These are phyloP conservation scores for Amitus sp. DNA, from an alignment of 2,888 invertebrate species.

Conservation along the genomic window DNA sequence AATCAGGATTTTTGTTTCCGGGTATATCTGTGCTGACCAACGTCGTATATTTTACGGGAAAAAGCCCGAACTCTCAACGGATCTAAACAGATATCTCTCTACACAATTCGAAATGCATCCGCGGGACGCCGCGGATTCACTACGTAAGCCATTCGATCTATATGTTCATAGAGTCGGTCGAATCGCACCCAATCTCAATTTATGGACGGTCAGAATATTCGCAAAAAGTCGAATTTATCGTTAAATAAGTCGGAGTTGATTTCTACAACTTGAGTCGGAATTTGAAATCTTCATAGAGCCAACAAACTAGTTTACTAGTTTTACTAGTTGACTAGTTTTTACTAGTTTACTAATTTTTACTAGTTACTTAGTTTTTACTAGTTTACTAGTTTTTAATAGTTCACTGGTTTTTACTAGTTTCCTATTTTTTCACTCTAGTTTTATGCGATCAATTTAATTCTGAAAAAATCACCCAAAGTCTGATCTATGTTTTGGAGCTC, in stretches of 20 bases:
- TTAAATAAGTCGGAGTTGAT: constrained; percentile 32
- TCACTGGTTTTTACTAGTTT: too few relatives aligned
- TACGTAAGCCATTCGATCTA: constrained; percentile 44
- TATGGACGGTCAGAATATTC: constrained; percentile 47
- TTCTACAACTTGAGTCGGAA: constrained; percentile 8
- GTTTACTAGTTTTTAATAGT: too few relatives aligned
- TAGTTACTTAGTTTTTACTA: too few relatives aligned
- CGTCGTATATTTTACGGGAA: constrained; percentile 27
- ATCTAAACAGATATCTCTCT: constrained; percentile 37
- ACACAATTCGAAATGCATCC: constrained; percentile 37
- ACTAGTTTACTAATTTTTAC: too few relatives aligned
- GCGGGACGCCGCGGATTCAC: constrained; percentile 14
- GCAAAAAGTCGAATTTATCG: constrained; percentile 48
- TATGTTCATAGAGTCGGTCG: constrained; percentile 34
- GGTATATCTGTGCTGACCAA: neutral
- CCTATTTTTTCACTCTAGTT: too few relatives aligned
- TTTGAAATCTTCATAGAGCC: too few relatives aligned
- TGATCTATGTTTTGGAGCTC: too few relatives aligned
- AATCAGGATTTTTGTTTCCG: too few relatives aligned
- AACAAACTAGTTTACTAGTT: too few relatives aligned
- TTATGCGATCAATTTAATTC: too few relatives aligned
- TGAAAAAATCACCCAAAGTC: too few relatives aligned
- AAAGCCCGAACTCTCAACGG: constrained; percentile 31
- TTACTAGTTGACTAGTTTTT: too few relatives aligned
- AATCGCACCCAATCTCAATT: constrained; percentile 49